Conservation (phyloP, 2,888 invertebrate species). For the Stegana nigrithorax region DNA sequence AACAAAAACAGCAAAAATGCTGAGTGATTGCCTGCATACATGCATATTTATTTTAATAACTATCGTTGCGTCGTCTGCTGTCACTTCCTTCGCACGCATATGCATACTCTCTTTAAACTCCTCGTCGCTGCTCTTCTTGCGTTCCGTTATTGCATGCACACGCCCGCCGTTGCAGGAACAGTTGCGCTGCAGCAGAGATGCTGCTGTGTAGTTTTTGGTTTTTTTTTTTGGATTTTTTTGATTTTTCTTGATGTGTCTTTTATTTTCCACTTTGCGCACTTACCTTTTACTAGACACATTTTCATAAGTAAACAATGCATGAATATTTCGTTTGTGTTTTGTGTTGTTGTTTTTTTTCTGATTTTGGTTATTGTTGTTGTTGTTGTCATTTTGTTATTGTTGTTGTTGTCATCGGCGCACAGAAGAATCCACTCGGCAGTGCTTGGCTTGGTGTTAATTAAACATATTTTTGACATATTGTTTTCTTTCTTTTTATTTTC, state of each 20-base stretch:
- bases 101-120: too few species aligned
- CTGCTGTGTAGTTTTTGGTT: too few species aligned
- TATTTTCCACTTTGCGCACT: background rate
- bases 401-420: background rate
- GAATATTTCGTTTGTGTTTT: background rate
- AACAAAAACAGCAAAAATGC: conserved; percentile 2
- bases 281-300: background rate
- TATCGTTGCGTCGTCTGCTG: background rate
- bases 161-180: too few species aligned
- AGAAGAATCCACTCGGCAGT: background rate
- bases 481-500: background rate
- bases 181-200: too few species aligned
- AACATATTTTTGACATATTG: conserved; percentile 3
- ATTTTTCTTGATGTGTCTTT: background rate
- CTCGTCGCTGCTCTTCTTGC: too few species aligned
- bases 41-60: conserved; percentile 14
- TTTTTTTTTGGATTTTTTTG: too few species aligned
- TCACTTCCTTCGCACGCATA: background rate
- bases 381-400: background rate
- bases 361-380: background rate
- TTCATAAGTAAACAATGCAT: conserved; percentile 11
- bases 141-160: too few species aligned
- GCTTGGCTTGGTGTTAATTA: conserved; percentile 10
- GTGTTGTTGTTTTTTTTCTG: background rate
- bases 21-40: background rate